Evolutionary conservation across 2,797 vertebrate genomes (phyloP).

Genomic region (Muscicapa striata): DNA sequence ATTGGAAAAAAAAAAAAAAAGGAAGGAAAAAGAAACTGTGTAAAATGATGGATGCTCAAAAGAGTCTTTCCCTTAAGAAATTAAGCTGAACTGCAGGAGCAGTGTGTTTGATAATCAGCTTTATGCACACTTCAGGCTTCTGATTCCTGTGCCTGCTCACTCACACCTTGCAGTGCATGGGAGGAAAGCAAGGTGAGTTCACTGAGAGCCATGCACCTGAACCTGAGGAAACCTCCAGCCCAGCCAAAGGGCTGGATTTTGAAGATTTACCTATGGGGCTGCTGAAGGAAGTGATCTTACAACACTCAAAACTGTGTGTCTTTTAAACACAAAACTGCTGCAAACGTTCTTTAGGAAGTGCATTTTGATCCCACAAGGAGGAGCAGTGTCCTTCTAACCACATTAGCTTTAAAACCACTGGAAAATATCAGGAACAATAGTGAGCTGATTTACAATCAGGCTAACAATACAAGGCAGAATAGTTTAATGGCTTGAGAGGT

Average conservation of each 20-base stretch:
- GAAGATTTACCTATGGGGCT: neutral
- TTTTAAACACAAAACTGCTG: neutral
- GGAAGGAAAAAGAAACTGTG: accelerated
- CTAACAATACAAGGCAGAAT: neutral
- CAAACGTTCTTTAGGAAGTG: neutral
- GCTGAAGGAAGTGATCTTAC: neutral
- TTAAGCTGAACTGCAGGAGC: neutral
- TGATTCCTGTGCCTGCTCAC: neutral
- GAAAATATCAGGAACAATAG: neutral
- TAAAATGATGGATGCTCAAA: neutral
- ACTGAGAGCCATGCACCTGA: neutral
- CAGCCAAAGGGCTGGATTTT: neutral
- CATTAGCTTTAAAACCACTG: neutral
- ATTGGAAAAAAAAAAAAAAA: no score
- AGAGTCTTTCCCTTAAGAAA: neutral
- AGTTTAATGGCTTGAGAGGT: constrained; percentile 18
- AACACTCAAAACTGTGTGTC: accelerated
- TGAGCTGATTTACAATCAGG: constrained; percentile 7
- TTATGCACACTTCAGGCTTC: neutral
- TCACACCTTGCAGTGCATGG: neutral
- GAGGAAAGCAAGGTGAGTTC: neutral
- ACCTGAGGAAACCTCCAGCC: neutral
- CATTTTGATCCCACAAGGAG: neutral
- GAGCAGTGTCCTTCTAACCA: neutral
- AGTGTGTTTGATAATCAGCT: neutral